Conservation (phyloP, 1,140 invertebrate genomes). For the Macrosteles quadrilineatus region DNA sequence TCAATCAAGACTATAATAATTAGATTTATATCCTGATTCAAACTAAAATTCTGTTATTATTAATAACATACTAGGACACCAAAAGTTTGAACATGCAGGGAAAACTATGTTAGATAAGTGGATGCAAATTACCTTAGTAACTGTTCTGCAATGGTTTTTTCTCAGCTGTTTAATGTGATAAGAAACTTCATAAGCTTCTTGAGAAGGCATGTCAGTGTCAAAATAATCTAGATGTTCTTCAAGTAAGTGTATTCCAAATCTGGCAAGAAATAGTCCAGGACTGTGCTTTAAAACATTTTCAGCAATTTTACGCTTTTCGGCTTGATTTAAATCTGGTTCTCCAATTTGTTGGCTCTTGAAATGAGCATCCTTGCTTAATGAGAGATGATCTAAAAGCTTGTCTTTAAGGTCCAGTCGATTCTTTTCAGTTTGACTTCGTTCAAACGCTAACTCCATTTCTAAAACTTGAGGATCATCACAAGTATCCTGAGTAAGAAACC, state of each 20-base stretch:
- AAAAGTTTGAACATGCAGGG: too few relatives aligned
- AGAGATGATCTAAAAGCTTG: conserved; percentile 38
- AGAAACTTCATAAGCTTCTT: conserved; percentile 59
- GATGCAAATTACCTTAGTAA: conserved; percentile 16
- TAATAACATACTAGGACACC: too few relatives aligned
- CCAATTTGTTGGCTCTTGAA: conserved; percentile 69
- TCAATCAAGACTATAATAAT: too few relatives aligned
- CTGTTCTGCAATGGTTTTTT: conserved; percentile 13
- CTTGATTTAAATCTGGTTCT: conserved; percentile 66
- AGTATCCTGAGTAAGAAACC: too few relatives aligned
- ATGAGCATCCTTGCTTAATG: conserved; percentile 33
- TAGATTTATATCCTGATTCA: too few relatives aligned
- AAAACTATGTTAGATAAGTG: too few relatives aligned
- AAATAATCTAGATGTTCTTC: conserved; percentile 70
- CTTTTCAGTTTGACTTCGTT: neutral
- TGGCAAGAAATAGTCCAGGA: conserved; percentile 66
- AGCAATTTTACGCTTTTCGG: conserved; percentile 72
- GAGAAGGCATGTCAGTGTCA: conserved; percentile 42
- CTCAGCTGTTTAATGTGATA: conserved; percentile 55
- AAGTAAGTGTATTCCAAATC: conserved; percentile 74
- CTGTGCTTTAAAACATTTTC: conserved; percentile 64
- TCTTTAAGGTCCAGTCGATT: conserved; percentile 10
- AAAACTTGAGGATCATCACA: too few relatives aligned
- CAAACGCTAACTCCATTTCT: neutral
- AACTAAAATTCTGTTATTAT: too few relatives aligned